These are phyloP conservation scores for Spea hammondii DNA, from an alignment of 2,797 vertebrate genomes.

Conservation along the genomic window DNA sequence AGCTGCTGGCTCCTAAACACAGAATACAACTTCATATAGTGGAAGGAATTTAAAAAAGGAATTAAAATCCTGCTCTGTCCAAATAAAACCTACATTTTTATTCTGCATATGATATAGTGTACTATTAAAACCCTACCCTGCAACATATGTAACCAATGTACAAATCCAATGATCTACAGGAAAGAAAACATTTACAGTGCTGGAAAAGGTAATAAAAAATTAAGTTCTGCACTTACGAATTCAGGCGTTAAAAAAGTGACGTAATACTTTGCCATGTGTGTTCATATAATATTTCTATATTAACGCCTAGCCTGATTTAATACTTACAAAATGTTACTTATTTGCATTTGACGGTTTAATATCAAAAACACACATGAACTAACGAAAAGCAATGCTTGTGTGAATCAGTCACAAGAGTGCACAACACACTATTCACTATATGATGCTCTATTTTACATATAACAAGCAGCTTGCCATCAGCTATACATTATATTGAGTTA, in stretches of 20 bases:
- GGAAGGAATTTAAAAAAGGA: constrained; percentile 59
- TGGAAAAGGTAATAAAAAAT: constrained; percentile 45
- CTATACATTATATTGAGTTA: too few relatives aligned
- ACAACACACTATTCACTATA: too few relatives aligned
- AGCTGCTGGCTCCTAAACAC: constrained; percentile 79
- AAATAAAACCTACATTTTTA: constrained; percentile 43
- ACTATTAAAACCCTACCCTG: constrained; percentile 39
- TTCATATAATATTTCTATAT: too few relatives aligned
- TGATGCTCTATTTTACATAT: too few relatives aligned
- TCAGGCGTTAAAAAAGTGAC: too few relatives aligned
- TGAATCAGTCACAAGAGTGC: too few relatives aligned
- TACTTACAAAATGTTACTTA: too few relatives aligned
- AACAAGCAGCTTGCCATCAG: too few relatives aligned
- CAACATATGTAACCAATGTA: constrained; percentile 50
- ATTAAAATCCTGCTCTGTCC: constrained; percentile 39
- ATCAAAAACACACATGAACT: neutral
- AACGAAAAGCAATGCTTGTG: too few relatives aligned
- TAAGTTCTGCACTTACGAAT: constrained; percentile 33
- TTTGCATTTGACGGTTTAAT: neutral
- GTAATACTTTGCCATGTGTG: too few relatives aligned
- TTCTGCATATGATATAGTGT: constrained; percentile 26
- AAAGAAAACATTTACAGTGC: constrained; percentile 47
- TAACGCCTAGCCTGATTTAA: too few relatives aligned
- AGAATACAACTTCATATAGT: constrained; percentile 66
- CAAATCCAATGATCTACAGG: constrained; percentile 38